Evolutionary conservation across 2,797 vertebrate species (phyloP), one percentile per base, ranked within the genome.

Genomic region (Dromococcyx pavoninus): DNA sequence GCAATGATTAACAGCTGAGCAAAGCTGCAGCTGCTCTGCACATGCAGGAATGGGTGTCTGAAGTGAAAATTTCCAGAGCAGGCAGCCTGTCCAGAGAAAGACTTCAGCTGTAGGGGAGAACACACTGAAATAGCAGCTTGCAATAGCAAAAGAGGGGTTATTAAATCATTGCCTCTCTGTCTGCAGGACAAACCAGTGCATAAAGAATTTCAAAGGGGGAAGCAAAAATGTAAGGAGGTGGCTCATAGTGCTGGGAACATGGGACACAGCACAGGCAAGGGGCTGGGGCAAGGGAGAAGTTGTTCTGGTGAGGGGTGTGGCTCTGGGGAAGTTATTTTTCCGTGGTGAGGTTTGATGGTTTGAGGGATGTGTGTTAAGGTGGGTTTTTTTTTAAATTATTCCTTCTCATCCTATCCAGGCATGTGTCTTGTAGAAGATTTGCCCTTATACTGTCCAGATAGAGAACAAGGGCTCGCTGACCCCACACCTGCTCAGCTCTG

Each of bases 1-100:
- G 11, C 75, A 96, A 96, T 96, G 57, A 96, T 95, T 96, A 96
- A 95, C 93, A 3, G 1, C 27, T 2, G 6, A 22, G 53, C 0
- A 0, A 57, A 78, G 82, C 88, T 44, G 35, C 17, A n/a, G 24
- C 66, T 61, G 60, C 76, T 81, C 56, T 1, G 1, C 8, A 11
- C 19, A 2, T 0, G 25, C 57, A 60, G 76, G 41, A 77, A 60
- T 8, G 18, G 64, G 53, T 3, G 1, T 35, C 48, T 33, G 28
- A 13, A 64, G 51, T 33, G 35, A 50, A 54, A 58, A 73, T 24
- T 22, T 7, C 35, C 74, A 51, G 39, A 0, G 1, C 32, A 5
- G 37, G 54, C 10, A 3, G n/a, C 14, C 84, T 66, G 32, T 71
- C 28, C 3, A 4, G 37, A 51, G 21, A 32, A 13, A 23, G 43